Conservation (phyloP, 2,113 vertebrate genomes). For the Hyla sarda region DNA sequence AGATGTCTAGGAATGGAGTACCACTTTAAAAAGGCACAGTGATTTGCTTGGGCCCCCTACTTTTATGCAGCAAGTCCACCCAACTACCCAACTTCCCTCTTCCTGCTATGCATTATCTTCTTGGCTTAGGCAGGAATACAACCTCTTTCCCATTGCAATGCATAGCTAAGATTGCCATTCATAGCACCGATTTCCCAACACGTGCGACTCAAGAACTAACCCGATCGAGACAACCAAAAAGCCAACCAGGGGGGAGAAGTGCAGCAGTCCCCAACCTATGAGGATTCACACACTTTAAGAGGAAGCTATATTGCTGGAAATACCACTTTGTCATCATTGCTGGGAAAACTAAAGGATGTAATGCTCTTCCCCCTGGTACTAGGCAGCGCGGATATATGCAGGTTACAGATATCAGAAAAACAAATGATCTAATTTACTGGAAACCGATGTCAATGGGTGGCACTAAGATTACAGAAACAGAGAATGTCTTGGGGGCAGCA, state of each 20-base stretch:
- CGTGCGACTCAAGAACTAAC: too few species aligned
- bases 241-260: not conserved
- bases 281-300: not conserved
- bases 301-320: not conserved
- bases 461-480: not conserved
- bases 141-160: too few species aligned
- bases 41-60: too few species aligned
- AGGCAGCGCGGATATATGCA: not conserved
- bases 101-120: too few species aligned
- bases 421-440: not conserved
- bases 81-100: too few species aligned
- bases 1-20: too few species aligned
- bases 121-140: too few species aligned
- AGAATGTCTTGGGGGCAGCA: constrained; percentile 25
- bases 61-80: too few species aligned
- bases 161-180: too few species aligned
- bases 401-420: not conserved
- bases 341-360: not conserved
- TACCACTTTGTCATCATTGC: not conserved
- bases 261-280: not conserved
- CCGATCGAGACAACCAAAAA: too few species aligned
- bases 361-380: not conserved
- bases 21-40: too few species aligned
- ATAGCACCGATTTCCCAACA: too few species aligned
- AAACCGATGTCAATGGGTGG: constrained; percentile 12